A percentile compares a stretch with the other conserved stretches of the same genome.
phyloP scores from a whole-genome alignment of 2,113 vertebrate genomes.

The Ariopsis seemanni region DNA sequence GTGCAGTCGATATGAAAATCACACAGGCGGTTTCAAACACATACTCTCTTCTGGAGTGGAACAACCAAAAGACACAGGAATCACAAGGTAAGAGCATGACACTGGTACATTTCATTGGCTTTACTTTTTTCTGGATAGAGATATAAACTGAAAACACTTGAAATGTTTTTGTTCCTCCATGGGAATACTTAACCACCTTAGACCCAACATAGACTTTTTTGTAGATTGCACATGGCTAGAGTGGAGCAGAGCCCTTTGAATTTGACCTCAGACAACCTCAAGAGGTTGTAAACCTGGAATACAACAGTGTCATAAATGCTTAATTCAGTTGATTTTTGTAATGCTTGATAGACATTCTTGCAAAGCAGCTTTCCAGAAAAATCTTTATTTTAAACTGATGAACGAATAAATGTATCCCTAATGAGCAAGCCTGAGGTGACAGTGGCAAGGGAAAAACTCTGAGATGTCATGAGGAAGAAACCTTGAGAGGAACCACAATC shows the following conservation, averaged over 20 bases:
- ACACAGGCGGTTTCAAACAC: conserved; percentile 77
- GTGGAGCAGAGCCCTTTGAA: background rate
- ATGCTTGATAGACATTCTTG: no score
- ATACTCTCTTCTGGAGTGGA: conserved; percentile 77
- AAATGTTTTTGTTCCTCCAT: conserved; percentile 1
- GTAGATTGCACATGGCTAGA: background rate
- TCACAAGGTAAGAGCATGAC: conserved; percentile 35
- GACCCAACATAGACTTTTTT: background rate
- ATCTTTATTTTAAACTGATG: no score
- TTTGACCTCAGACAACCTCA: background rate
- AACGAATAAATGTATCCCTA: no score
- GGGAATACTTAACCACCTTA: background rate
- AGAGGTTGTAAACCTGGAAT: background rate
- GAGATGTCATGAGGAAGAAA: no score
- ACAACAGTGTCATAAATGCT: background rate
- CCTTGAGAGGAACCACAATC: no score
- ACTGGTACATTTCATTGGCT: background rate
- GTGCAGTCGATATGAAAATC: conserved; percentile 54
- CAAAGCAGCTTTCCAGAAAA: no score
- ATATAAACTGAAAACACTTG: background rate
- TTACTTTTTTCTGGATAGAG: background rate
- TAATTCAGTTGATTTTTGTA: no score
- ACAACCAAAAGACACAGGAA: conserved; percentile 62
- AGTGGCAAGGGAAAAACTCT: no score
- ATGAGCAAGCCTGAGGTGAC: no score